phyloP scores from a whole-genome alignment of 1,140 invertebrate genomes.

The Macrotrachela quadricornifera region DNA sequence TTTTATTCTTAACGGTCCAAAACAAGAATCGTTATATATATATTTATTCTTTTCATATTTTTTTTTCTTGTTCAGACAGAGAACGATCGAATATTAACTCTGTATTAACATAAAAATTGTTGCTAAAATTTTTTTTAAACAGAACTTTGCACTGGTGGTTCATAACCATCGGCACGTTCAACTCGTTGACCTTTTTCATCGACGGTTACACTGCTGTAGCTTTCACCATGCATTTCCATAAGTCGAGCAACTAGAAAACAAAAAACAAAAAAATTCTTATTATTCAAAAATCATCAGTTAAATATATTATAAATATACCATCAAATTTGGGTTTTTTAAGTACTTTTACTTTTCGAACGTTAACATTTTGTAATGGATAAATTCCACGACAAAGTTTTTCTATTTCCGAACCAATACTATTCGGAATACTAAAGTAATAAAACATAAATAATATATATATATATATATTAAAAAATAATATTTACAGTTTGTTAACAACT shows the following conservation, averaged over 20 bases:
- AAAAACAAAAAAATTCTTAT: too few relatives aligned
- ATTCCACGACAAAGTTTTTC: slow-evolving; percentile 86
- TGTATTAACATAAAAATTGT: too few relatives aligned
- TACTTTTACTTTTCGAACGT: slow-evolving; percentile 94
- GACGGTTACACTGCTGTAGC: slow-evolving; percentile 20
- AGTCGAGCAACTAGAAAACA: slow-evolving; percentile 54
- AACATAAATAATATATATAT: too few relatives aligned
- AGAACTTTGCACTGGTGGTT: slow-evolving; percentile 80
- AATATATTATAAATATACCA: too few relatives aligned
- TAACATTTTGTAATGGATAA: slow-evolving; percentile 92
- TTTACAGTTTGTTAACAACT: slow-evolving; percentile 66
- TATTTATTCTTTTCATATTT: too few relatives aligned
- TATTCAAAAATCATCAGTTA: too few relatives aligned
- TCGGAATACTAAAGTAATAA: slow-evolving; percentile 54
- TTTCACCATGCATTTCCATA: slow-evolving; percentile 81
- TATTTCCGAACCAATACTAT: slow-evolving; percentile 95
- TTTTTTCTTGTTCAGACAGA: too few relatives aligned
- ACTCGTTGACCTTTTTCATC: slow-evolving; percentile 56
- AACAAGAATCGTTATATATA: too few relatives aligned
- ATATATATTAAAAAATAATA: slow-evolving; percentile 8
- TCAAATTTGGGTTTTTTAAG: slow-evolving; percentile 96
- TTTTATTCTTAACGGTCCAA: too few relatives aligned
- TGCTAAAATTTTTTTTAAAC: slow-evolving; percentile 44
- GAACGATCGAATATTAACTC: too few relatives aligned
- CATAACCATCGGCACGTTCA: slow-evolving; percentile 82